phyloP scores from a whole-genome alignment of 2,113 vertebrate genomes.

The Pagrus major region DNA sequence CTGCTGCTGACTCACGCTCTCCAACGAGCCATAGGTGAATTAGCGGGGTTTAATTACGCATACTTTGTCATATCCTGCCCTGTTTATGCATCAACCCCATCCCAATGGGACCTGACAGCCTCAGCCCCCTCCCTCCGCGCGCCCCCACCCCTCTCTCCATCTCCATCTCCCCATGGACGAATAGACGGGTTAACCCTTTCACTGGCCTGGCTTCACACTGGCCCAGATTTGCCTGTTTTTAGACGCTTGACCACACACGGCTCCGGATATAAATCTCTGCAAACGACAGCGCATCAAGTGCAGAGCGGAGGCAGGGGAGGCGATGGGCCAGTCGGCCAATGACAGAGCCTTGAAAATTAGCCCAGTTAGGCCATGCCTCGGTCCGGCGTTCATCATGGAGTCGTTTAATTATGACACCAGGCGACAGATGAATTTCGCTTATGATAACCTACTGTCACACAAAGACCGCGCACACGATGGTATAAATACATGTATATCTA shows the following conservation, averaged over 20 bases:
- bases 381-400: conserved; percentile 20
- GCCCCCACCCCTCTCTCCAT: not conserved
- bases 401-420: not conserved
- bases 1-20: conserved; percentile 80
- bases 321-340: conserved; percentile 34
- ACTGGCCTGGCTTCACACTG: conserved; percentile 33
- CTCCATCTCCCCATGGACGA: not conserved
- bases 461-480: not conserved
- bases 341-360: conserved; percentile 58
- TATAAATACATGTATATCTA: not conserved
- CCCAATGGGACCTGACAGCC: conserved; percentile 29
- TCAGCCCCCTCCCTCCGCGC: not conserved
- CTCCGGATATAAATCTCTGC: conserved; percentile 18
- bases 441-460: not conserved
- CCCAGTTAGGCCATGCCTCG: conserved; percentile 65
- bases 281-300: conserved; percentile 56
- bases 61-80: conserved; percentile 40
- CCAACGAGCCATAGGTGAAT: conserved; percentile 36
- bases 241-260: conserved; percentile 50
- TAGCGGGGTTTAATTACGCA: conserved; percentile 54
- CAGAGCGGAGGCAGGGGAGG: conserved; percentile 32
- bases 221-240: conserved; percentile 54
- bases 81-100: conserved; percentile 36
- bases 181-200: conserved; percentile 43
- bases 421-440: not conserved